Evolutionary conservation across 2,888 invertebrate genomes (phyloP), one percentile per base, ranked within the genome.

Genomic region (Fissipunctia ypsillon): DNA sequence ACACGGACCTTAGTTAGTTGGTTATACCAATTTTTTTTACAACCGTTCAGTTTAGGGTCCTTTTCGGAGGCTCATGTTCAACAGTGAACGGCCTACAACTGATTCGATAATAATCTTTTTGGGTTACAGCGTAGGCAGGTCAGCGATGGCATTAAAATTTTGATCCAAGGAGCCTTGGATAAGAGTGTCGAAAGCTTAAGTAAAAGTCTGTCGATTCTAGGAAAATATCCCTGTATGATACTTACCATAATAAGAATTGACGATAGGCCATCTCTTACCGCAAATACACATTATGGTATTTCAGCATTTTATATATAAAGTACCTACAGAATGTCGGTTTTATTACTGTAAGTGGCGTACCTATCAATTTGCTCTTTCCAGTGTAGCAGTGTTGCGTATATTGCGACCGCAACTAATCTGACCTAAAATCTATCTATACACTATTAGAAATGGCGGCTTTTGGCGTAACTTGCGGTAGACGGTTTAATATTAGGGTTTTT

Each of bases 331-430:
- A n/a, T n/a, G n/a, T n/a, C n/a, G n/a, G n/a, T 57, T 68, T 68
- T 67, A 73, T 54, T 81, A 70, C 16, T 66, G 45, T 63, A 56
- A 71, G 54, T 82, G 71, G 35, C n/a, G 38, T 71, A 63, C 69
- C n/a, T n/a, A n/a, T 67, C 41, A 35, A 63, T 43, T 67, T 52
- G 66, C 66, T 57, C 59, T 82, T 71, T 72, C 48, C 71, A 52
- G 48, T 63, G n/a, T 66, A 50, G 28, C 54, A 45, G 66, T 41
- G 59, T 82, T 75, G 75, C 79, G 71, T 67, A 78, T 66, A 71
- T 50, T 45, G 68, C n/a, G 59, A 72, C 83, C 76, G 60, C 69
- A 79, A 76, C 80, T 69, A 81, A 79, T 82, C 75, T 69, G 59
- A 69, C 79, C 69, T 73, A 81, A 73, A 81, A 78, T 69, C 50